Percentiles rank a stretch among this genome's conserved stretches.
These are phyloP conservation scores for Hephaestus fuliginosus DNA, from an alignment of 2,797 vertebrate species.

Conservation along the genomic window DNA sequence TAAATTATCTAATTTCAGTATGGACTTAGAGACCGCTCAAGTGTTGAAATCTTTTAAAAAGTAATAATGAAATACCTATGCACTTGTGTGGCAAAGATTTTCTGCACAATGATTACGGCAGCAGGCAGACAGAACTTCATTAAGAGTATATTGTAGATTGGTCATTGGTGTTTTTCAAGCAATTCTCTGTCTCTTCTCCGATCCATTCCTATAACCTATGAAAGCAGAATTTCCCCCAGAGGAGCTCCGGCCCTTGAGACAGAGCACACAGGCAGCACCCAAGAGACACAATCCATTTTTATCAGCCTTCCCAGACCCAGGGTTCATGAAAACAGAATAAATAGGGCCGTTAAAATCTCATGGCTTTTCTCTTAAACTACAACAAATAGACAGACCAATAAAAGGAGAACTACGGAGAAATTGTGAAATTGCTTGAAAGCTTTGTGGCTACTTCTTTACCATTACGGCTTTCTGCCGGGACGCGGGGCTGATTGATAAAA, in stretches of 20 bases:
- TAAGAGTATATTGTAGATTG: slow-evolving; percentile 54
- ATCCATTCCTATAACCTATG: slow-evolving; percentile 57
- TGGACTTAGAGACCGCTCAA: slow-evolving; percentile 55
- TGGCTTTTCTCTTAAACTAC: slow-evolving; percentile 75
- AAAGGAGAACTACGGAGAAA: slow-evolving; percentile 56
- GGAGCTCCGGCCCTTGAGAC: slow-evolving; percentile 52
- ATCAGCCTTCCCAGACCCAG: slow-evolving; percentile 63
- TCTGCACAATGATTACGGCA: slow-evolving; percentile 40
- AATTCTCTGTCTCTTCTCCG: slow-evolving; percentile 34
- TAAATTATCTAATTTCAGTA: slow-evolving; percentile 61
- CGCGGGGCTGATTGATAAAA: slow-evolving; percentile 56
- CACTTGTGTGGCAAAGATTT: slow-evolving; percentile 29
- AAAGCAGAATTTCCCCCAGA: slow-evolving; percentile 51
- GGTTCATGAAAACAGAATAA: slow-evolving; percentile 63
- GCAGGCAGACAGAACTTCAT: slow-evolving; percentile 52
- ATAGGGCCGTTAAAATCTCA: slow-evolving; percentile 73
- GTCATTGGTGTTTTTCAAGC: slow-evolving; percentile 41
- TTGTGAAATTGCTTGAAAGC: slow-evolving; percentile 50
- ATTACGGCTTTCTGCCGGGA: slow-evolving; percentile 8
- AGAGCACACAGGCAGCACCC: slow-evolving; percentile 30
- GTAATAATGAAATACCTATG: slow-evolving; percentile 62
- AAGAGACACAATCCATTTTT: slow-evolving; percentile 72
- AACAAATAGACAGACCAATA: slow-evolving; percentile 71
- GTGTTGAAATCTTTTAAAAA: slow-evolving; percentile 69
- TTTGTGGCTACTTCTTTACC: slow-evolving; percentile 39